Evolutionary conservation across 35 echinoderm and acorn worm species (phyloP), one percentile per base, ranked within the genome.

Genomic region (Chiridota heheva): DNA sequence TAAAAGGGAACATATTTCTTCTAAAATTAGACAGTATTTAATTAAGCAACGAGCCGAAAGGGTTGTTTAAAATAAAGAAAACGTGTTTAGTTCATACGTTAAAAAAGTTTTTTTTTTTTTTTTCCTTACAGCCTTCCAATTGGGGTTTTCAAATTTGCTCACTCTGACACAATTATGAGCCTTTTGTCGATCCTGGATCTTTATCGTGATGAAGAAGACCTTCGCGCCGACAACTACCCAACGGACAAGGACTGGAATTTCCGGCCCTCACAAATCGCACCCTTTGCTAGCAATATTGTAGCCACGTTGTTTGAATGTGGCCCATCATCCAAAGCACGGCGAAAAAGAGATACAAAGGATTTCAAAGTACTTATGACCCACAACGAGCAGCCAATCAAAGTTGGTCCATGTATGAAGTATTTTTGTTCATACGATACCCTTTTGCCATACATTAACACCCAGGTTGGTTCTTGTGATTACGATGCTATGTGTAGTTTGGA

Each of bases 81-180:
- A 55, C 24, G 16, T 66, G 31, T 3, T 66, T 37, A 36, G 8
- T 32, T 66, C 26, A 10, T 8, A 25, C 26, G 15, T 17, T 3
- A 20, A 32, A 31, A 15, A 63, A 10, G 20, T 7, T 51, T 51
- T 20, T 51, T 51, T 74, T 57, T 58, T 58, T 15, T 60, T 45
- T 24, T 1, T 1, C 25, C 18, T 60, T 59, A 15, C 81, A 84
- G 81, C 17, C 37, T 53, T 30, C 81, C 67, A 36, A 68, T 57
- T 17, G 72, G 74, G 0, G 41, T 79, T 17, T 87, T 70, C 74
- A 87, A 87, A 60, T 87, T 87, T 70, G 73, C 74, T 16, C 85
- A 87, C 43, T 78, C 85, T 2, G 75, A 78, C 30, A 70, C 73
- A 12, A 40, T 87, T 10, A 25, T 67, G 8, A 62, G 72, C 2